A percentile compares a stretch with the other conserved stretches of the same genome.
Conservation (phyloP, 64 coral and sea anemone genomes). For the Orbicella faveolata region DNA sequence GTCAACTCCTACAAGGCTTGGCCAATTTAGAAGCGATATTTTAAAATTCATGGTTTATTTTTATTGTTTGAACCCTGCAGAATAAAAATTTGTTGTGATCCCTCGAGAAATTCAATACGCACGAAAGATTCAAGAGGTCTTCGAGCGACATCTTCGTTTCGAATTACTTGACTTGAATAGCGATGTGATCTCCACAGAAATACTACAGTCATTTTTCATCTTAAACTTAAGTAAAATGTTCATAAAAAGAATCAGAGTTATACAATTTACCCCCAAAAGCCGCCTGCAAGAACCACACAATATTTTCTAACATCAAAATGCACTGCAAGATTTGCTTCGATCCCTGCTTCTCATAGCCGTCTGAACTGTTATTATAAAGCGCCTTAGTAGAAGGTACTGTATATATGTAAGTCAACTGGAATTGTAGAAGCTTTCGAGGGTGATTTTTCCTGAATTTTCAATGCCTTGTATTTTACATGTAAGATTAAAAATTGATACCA, state of each 20-base stretch:
- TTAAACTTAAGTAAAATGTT: conserved; percentile 14
- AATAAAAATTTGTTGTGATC: conserved; percentile 59
- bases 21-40: conserved; percentile 82
- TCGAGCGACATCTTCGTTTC: neutral
- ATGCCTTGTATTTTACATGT: conserved; percentile 55
- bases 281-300: neutral
- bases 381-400: neutral
- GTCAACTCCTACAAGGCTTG: conserved; percentile 45
- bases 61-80: conserved; percentile 67
- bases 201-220: neutral
- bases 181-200: neutral
- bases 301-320: neutral
- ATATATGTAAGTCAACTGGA: neutral
- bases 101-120: conserved; percentile 1
- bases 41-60: conserved; percentile 79
- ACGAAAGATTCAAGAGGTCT: neutral
- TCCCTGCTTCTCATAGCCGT: neutral
- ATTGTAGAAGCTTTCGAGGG: conserved; percentile 1
- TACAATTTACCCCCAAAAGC: neutral
- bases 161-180: neutral
- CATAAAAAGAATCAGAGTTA: neutral
- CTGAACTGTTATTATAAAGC: neutral
- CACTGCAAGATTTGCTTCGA: neutral
- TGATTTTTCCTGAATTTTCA: conserved; percentile 27
- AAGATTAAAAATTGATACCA: conserved; percentile 99